Evolutionary conservation across 1,140 invertebrate species (phyloP).

Genomic region (Zaprionus ornatus): DNA sequence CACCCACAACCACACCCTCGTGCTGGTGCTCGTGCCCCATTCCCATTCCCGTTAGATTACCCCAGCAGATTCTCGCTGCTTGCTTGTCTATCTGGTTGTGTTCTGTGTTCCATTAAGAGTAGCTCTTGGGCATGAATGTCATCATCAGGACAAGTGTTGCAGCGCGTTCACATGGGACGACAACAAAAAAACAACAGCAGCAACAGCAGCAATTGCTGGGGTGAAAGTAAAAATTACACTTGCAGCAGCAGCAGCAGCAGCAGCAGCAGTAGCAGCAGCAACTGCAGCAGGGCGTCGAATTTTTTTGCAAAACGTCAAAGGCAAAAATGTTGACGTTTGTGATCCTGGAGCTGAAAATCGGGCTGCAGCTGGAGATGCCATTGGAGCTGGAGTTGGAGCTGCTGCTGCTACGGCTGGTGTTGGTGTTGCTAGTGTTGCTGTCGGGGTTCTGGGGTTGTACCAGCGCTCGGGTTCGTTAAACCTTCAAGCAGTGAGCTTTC

Average conservation of each 20-base stretch:
- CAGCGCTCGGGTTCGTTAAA: constrained; percentile 70
- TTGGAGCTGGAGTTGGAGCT: not conserved
- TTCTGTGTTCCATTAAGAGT: constrained; percentile 65
- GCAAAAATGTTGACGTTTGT: constrained; percentile 66
- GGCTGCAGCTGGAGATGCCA: constrained; percentile 25
- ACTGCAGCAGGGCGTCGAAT: constrained; percentile 23
- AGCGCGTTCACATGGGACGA: constrained; percentile 55
- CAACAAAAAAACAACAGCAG: constrained; percentile 11
- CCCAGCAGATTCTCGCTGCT: constrained; percentile 1
- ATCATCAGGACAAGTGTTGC: constrained; percentile 73
- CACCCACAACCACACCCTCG: not conserved
- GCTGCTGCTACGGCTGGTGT: constrained; percentile 14
- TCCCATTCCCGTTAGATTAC: constrained; percentile 7
- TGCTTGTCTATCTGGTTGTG: constrained; percentile 40
- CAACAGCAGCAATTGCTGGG: constrained; percentile 39
- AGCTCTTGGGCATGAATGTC: constrained; percentile 78
- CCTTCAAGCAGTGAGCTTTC: constrained; percentile 78
- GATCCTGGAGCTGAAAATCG: constrained; percentile 50
- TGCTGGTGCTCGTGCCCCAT: too few species aligned
- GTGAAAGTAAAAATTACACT: constrained; percentile 75
- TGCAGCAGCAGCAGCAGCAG: constrained; percentile 20
- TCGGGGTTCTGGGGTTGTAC: constrained; percentile 8
- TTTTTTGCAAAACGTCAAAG: constrained; percentile 63
- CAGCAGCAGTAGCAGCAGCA: too few species aligned
- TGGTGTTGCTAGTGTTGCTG: not conserved